These are phyloP conservation scores for Nibea coibor DNA, from an alignment of 2,113 vertebrate species.

Conservation along the genomic window DNA sequence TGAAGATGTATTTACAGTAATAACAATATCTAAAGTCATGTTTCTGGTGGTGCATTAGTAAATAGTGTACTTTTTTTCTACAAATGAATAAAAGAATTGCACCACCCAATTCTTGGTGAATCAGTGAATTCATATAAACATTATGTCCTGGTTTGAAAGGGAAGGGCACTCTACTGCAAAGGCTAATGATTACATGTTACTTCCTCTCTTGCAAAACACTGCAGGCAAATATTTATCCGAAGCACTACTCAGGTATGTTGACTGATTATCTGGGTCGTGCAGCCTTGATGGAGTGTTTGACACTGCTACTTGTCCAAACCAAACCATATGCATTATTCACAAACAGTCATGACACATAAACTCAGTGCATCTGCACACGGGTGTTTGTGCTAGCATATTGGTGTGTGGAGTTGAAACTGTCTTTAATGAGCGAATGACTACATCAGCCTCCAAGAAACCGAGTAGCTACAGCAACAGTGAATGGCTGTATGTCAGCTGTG, in stretches of 20 bases:
- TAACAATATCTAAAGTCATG: no score
- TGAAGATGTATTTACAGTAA: not conserved
- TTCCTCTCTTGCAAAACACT: conserved; percentile 56
- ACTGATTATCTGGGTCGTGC: conserved; percentile 12
- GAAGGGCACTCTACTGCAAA: conserved; percentile 31
- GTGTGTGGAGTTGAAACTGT: not conserved
- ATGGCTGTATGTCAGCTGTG: conserved; percentile 57
- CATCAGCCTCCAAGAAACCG: conserved; percentile 9
- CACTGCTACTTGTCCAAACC: not conserved
- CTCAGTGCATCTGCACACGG: not conserved
- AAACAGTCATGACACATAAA: not conserved
- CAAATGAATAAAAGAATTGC: not conserved
- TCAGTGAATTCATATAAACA: conserved; percentile 1
- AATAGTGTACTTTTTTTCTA: not conserved
- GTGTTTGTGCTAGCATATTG: not conserved
- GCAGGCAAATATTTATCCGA: conserved; percentile 66
- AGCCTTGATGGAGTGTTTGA: conserved; percentile 15
- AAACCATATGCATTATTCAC: conserved; percentile 2
- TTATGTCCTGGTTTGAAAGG: conserved; percentile 26
- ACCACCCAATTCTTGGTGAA: not conserved
- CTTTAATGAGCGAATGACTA: conserved; percentile 21
- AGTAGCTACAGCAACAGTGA: conserved; percentile 21
- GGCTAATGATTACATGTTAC: conserved; percentile 55
- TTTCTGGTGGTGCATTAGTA: not conserved
- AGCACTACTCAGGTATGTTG: conserved; percentile 46